Evolutionary conservation across 2,113 vertebrate species (phyloP).

Genomic region (Irena cyanogastra): DNA sequence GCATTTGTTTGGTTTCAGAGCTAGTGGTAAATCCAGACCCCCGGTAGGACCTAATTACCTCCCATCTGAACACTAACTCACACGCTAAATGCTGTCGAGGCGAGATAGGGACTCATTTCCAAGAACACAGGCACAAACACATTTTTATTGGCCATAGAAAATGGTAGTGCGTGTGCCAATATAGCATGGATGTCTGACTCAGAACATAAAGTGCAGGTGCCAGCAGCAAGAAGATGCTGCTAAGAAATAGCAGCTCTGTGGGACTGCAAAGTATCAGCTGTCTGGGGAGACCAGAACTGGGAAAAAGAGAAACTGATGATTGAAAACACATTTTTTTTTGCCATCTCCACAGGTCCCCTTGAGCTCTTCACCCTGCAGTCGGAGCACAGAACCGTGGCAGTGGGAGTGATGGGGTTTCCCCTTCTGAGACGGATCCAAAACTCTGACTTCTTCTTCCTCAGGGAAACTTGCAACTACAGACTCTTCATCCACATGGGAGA

Average conservation of each 20-base stretch:
- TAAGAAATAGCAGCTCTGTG: conserved; percentile 47
- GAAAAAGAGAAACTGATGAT: not conserved
- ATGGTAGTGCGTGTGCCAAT: conserved; percentile 41
- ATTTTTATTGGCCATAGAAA: conserved; percentile 59
- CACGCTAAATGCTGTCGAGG: conserved; percentile 25
- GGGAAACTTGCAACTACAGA: not conserved
- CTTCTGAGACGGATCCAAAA: not conserved
- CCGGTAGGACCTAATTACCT: conserved; percentile 47
- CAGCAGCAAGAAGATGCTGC: conserved; percentile 44
- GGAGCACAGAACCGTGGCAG: not conserved
- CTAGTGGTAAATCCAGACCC: conserved; percentile 12
- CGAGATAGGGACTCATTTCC: conserved; percentile 36
- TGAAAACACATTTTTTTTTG: not conserved
- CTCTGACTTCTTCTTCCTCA: not conserved
- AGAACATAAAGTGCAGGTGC: conserved; percentile 50
- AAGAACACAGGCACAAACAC: conserved; percentile 50
- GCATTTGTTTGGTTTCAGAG: not conserved
- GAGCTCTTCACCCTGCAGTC: not conserved
- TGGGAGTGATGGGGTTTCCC: not conserved
- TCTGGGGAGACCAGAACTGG: conserved; percentile 30
- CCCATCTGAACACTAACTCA: conserved; percentile 40
- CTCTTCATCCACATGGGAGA: not conserved
- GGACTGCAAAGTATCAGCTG: conserved; percentile 32
- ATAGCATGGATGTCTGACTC: conserved; percentile 54
- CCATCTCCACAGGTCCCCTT: not conserved